Percentiles rank a stretch among this genome's conserved stretches.
Evolutionary conservation across 2,113 vertebrate species (phyloP).

Genomic region (Noctilio leporinus): DNA sequence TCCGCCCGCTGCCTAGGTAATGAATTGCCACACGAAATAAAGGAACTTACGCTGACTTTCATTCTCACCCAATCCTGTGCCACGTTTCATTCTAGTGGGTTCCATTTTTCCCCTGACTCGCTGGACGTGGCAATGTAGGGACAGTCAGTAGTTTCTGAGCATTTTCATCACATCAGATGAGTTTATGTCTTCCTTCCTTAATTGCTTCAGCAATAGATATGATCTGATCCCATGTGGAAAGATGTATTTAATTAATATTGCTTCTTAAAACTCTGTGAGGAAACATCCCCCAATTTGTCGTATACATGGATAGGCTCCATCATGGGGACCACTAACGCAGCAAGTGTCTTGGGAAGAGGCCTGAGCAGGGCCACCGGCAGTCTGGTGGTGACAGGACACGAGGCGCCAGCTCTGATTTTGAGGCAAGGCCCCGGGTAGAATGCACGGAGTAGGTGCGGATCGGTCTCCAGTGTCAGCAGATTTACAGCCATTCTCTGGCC

Average conservation of each 20-base stretch:
- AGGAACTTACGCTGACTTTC: not conserved
- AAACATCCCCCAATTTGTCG: not conserved
- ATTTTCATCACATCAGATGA: slow-evolving; percentile 35
- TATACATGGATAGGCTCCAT: slow-evolving; percentile 23
- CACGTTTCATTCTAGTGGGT: not conserved
- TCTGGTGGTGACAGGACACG: not conserved
- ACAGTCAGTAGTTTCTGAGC: slow-evolving; percentile 3
- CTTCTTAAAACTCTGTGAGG: slow-evolving; percentile 44
- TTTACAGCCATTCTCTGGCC: not conserved
- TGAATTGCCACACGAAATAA: not conserved
- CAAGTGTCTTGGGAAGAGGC: not conserved
- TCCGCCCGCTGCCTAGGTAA: not conserved
- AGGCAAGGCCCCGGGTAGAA: not conserved
- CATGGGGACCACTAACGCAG: not conserved
- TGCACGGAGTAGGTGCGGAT: not conserved
- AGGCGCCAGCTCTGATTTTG: not conserved
- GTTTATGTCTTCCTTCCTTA: slow-evolving; percentile 48
- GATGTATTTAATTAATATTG: slow-evolving; percentile 49
- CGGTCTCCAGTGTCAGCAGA: not conserved
- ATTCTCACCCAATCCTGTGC: not conserved
- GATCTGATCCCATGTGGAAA: slow-evolving; percentile 45
- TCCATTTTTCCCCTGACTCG: not conserved
- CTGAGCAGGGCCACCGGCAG: not conserved
- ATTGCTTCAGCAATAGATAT: slow-evolving; percentile 38
- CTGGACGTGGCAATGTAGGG: not conserved